Percentiles rank a stretch among this genome's conserved stretches.
phyloP scores from a whole-genome alignment of 2,797 vertebrate species.

The Heterohyrax brucei region DNA sequence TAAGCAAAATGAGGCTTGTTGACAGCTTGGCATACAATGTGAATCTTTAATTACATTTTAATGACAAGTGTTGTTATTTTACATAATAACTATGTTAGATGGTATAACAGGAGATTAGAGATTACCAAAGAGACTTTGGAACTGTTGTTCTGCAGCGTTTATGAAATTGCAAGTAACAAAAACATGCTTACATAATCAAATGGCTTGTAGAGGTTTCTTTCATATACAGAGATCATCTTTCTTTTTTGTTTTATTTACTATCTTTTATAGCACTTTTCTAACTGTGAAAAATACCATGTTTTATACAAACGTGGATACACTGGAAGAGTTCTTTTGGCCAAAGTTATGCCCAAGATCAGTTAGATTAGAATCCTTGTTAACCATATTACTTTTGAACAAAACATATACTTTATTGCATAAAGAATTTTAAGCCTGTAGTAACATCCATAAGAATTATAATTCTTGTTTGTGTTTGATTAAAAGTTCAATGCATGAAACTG shows the following conservation, averaged over 20 bases:
- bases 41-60: slow-evolving; percentile 84
- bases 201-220: background rate
- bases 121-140: background rate
- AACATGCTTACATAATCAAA: slow-evolving; percentile 3
- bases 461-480: slow-evolving; percentile 59
- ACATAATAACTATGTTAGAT: slow-evolving; percentile 66
- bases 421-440: slow-evolving; percentile 30
- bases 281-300: slow-evolving; percentile 15
- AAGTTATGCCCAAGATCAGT: slow-evolving; percentile 4
- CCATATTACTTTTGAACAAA: slow-evolving; percentile 54
- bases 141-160: slow-evolving; percentile 64
- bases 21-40: slow-evolving; percentile 75
- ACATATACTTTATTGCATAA: slow-evolving; percentile 20
- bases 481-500: slow-evolving; percentile 48
- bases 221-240: background rate
- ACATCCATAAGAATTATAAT: slow-evolving; percentile 47
- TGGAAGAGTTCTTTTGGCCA: slow-evolving; percentile 25
- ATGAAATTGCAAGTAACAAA: slow-evolving; percentile 48
- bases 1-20: slow-evolving; percentile 82
- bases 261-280: background rate
- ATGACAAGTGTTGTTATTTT: slow-evolving; percentile 79
- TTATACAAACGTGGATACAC: slow-evolving; percentile 25
- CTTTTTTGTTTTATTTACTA: slow-evolving; percentile 3
- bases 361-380: slow-evolving; percentile 4
- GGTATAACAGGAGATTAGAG: slow-evolving; percentile 30